phyloP scores from a whole-genome alignment of 2,113 vertebrate genomes.

The Peromyscus leucopus region DNA sequence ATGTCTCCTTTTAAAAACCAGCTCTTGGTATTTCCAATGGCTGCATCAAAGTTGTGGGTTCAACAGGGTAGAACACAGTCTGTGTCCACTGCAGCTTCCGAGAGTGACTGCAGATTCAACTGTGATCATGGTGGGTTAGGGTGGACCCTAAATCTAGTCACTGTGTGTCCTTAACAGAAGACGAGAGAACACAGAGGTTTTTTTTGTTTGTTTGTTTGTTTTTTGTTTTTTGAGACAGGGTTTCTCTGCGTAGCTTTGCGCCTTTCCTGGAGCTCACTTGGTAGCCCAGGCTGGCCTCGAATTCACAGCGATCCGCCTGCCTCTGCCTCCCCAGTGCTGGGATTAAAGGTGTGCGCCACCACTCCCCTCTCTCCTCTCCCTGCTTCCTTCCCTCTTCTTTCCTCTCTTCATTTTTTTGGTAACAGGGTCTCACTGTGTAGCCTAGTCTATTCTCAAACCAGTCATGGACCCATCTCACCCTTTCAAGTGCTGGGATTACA shows the following conservation, averaged over 20 bases:
- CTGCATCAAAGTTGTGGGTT: not conserved
- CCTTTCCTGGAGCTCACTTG: too few species aligned
- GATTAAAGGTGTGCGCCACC: too few species aligned
- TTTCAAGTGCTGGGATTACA: not conserved
- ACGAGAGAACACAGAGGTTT: not conserved
- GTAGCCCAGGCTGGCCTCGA: too few species aligned
- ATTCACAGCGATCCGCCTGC: too few species aligned
- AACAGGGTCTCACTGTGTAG: not conserved
- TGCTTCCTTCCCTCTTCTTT: not conserved
- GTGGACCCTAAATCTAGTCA: not conserved
- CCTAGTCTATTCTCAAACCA: not conserved
- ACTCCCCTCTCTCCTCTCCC: not conserved
- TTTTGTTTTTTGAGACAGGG: too few species aligned
- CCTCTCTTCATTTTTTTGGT: not conserved
- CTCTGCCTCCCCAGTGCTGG: too few species aligned
- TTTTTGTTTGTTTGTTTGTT: too few species aligned
- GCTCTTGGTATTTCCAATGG: not conserved
- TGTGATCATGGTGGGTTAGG: not conserved
- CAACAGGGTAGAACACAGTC: not conserved
- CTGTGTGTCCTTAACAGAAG: not conserved
- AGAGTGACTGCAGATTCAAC: not conserved
- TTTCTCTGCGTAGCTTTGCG: too few species aligned
- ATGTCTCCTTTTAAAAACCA: not conserved
- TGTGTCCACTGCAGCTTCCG: not conserved
- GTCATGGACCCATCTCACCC: too few species aligned